Percentiles rank a stretch among this genome's conserved stretches.
Evolutionary conservation across 2,797 vertebrate genomes (phyloP).

Genomic region (Myotis planiceps): DNA sequence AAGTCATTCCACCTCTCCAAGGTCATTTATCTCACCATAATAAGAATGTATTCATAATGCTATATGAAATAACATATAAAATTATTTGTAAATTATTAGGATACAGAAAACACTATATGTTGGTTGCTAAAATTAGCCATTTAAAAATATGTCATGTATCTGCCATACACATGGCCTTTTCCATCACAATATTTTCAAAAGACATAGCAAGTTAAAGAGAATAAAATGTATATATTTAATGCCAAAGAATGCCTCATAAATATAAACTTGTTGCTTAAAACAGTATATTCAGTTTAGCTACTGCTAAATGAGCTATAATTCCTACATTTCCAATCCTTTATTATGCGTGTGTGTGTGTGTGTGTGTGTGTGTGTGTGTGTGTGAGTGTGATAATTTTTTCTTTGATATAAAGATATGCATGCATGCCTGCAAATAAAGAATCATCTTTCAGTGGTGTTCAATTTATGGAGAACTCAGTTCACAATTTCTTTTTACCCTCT

Average conservation of each 20-base stretch:
- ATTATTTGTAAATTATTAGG: neutral
- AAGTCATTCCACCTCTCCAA: neutral
- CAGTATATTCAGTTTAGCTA: neutral
- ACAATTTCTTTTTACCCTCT: neutral
- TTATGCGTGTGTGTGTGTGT: neutral
- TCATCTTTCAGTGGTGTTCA: neutral
- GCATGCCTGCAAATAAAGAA: slow-evolving; percentile 1
- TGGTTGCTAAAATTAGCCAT: neutral
- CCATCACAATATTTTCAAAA: neutral
- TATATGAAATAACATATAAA: neutral
- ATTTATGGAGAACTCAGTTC: neutral
- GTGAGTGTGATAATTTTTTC: neutral
- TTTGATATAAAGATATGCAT: neutral
- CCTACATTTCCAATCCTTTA: neutral
- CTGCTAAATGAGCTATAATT: neutral
- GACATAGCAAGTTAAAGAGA: neutral
- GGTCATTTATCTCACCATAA: neutral
- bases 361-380: neutral
- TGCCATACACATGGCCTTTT: neutral
- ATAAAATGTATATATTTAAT: slow-evolving; percentile 10
- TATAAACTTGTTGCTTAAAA: slow-evolving; percentile 6
- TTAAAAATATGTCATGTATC: neutral
- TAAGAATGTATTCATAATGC: neutral
- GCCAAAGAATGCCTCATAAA: neutral
- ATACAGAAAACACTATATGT: neutral